These are phyloP conservation scores for Danaus melanippus DNA, from an alignment of 1,140 invertebrate species.

Conservation along the genomic window DNA sequence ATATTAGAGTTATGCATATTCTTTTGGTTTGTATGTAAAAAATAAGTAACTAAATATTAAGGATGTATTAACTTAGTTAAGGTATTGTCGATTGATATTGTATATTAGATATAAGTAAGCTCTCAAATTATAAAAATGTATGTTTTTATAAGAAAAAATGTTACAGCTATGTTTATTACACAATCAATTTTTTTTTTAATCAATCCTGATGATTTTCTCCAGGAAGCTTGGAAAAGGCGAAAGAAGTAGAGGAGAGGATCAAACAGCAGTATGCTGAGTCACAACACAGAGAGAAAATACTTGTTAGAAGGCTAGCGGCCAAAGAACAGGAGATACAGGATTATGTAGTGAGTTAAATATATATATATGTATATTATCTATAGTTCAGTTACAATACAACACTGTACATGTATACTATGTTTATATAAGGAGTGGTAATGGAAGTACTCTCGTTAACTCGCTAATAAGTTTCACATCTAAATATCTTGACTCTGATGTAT, in stretches of 20 bases:
- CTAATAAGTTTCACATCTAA: too few relatives aligned
- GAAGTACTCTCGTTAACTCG: too few relatives aligned
- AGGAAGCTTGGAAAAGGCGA: conserved; percentile 83
- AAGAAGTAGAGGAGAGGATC: conserved; percentile 86
- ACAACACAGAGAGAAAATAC: conserved; percentile 90
- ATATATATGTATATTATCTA: too few relatives aligned
- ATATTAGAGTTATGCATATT: too few relatives aligned
- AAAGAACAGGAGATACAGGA: conserved; percentile 98
- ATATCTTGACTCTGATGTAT: too few relatives aligned
- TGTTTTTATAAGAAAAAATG: not conserved
- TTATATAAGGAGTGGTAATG: too few relatives aligned
- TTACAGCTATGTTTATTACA: not conserved
- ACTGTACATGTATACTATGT: too few relatives aligned
- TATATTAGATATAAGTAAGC: conserved; percentile 13
- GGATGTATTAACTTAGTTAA: conserved; percentile 44
- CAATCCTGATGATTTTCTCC: conserved; percentile 32
- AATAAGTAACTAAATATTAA: too few relatives aligned
- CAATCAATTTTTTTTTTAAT: conserved; percentile 2
- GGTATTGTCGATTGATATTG: conserved; percentile 60
- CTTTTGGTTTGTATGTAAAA: too few relatives aligned
- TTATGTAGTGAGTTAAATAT: conserved; percentile 84
- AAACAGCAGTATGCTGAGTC: conserved; percentile 88
- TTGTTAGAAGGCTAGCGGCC: conserved; percentile 90
- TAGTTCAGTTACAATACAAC: too few relatives aligned
- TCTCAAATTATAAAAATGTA: not conserved